A percentile compares a stretch with the other conserved stretches of the same genome.
These are phyloP conservation scores for Andrena minutula DNA, from an alignment of 2,888 invertebrate genomes.

Conservation along the genomic window DNA sequence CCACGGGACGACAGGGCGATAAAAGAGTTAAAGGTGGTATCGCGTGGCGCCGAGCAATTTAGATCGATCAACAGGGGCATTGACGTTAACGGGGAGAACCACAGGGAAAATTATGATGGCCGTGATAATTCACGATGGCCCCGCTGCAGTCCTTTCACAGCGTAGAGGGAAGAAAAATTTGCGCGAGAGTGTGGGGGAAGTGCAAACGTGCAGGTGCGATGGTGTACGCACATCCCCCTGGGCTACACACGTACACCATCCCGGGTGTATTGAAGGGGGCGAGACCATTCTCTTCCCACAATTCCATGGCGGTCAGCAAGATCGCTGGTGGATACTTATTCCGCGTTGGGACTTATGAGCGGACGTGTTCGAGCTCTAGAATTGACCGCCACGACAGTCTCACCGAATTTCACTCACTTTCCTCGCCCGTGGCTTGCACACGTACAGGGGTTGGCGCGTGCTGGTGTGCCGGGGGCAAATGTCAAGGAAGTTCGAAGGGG, in stretches of 20 bases:
- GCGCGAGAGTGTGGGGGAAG: neutral
- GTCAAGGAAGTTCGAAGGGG: slow-evolving; percentile 35
- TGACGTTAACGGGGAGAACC: slow-evolving; percentile 33
- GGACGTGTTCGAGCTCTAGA: slow-evolving; percentile 66
- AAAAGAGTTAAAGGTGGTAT: slow-evolving; percentile 26
- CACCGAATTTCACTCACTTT: slow-evolving; percentile 41
- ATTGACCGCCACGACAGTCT: slow-evolving; percentile 45
- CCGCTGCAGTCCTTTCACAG: slow-evolving; percentile 12
- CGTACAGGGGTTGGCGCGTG: neutral
- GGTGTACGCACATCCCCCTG: neutral
- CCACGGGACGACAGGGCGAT: neutral
- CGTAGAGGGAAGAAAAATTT: slow-evolving; percentile 19
- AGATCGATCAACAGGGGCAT: slow-evolving; percentile 34
- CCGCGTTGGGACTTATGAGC: slow-evolving; percentile 68
- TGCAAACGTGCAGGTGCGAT: neutral
- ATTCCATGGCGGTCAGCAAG: slow-evolving; percentile 62
- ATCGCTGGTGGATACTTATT: slow-evolving; percentile 62
- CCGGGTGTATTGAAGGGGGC: slow-evolving; percentile 31
- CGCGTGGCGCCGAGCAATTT: slow-evolving; percentile 34
- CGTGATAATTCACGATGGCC: slow-evolving; percentile 40
- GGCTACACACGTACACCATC: neutral
- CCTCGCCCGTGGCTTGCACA: slow-evolving; percentile 2
- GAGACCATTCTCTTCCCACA: slow-evolving; percentile 27
- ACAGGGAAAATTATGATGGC: slow-evolving; percentile 19
- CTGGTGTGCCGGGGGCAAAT: slow-evolving; percentile 30